Base-by-base conservation (phyloP, 2,113 vertebrate species). In the Rutilus rutilus region DNA sequence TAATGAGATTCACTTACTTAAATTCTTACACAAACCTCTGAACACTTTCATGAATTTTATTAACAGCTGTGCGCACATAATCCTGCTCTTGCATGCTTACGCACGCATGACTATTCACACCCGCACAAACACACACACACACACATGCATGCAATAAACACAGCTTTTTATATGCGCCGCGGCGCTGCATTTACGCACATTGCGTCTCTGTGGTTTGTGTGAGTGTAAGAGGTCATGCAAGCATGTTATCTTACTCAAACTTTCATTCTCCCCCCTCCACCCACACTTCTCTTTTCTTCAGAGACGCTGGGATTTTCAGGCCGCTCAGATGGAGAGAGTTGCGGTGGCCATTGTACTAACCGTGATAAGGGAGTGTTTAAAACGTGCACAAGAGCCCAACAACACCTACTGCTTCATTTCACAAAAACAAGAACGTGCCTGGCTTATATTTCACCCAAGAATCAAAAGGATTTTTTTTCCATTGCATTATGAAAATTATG, bases 211-310 rank as follows among this genome's bases (percentile, higher is more conserved):
- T 88, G 83, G 71, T 85, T 67, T 82, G 6, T 47, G n/a, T 65
- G 82, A 45, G 52, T 59, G 45, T 27, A 47, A 71, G 54, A 36
- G 54, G 73, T 65, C 69, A 82, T 57, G 62, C 30, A 33, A 50
- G 39, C 77, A 69, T 9, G 17, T 54, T 52, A 52, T 69, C 57
- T 80, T 42, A 86, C 77, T 65, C 83, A 86, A 57, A 74, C 65
- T 74, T 80, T 86, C 33, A 86, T 79, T 71, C 11, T 25, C 21
- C 74, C 62, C 77, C 30, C 45, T 47, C 39, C 62, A 67, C 84
- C 50, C 76, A 45, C 74, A 65, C 62, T 39, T 85, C 75, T 85
- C 45, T 78, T 33, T 78, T 85, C 76, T 79, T 57, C 15, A 78
- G 21, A 79, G 45, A 78, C 33, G 1, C 12, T 60, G 36, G 77